These are phyloP conservation scores for Garrulus glandarius DNA, from an alignment of 2,797 vertebrate species.

Conservation along the genomic window DNA sequence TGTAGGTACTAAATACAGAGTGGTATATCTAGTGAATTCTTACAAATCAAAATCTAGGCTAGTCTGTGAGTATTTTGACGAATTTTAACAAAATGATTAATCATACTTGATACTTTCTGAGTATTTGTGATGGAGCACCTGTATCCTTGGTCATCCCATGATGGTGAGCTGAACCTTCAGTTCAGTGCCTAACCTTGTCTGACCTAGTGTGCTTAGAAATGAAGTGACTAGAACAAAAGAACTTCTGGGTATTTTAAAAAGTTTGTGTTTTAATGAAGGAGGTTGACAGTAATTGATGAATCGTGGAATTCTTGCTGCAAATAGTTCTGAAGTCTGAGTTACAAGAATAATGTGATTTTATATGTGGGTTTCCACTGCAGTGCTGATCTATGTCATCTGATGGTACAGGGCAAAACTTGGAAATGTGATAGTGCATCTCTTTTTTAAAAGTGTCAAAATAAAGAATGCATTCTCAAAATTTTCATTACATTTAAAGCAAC, in stretches of 20 bases:
- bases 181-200: neutral
- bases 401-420: neutral
- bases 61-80: neutral
- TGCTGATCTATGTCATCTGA: neutral
- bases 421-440: neutral
- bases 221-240: neutral
- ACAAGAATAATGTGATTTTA: neutral
- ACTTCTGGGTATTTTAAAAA: neutral
- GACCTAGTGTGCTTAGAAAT: neutral
- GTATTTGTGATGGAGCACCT: neutral
- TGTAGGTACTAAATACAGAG: neutral
- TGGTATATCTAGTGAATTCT: neutral
- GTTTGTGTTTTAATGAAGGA: neutral
- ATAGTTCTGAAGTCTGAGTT: neutral
- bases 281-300: neutral
- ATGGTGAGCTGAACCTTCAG: neutral
- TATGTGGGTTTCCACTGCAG: neutral
- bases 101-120: neutral
- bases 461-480: neutral
- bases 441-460: neutral
- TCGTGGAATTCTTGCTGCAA: neutral
- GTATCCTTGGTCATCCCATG: neutral
- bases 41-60: neutral
- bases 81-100: neutral
- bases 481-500: neutral